Evolutionary conservation across 2,888 invertebrate genomes (phyloP).

Genomic region (Drosophila sordidula): DNA sequence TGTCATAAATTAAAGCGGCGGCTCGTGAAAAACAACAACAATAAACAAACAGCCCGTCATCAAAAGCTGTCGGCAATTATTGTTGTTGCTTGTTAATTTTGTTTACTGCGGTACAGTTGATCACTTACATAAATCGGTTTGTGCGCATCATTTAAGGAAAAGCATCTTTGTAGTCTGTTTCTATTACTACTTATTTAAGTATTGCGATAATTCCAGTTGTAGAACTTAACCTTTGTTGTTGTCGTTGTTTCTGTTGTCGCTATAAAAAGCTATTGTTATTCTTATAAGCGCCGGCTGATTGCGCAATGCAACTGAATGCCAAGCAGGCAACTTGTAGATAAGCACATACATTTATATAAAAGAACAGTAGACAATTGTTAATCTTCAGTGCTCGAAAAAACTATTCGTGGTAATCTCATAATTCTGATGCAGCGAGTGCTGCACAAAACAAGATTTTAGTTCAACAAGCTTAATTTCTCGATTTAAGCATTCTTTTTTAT

Average conservation of each 20-base stretch:
- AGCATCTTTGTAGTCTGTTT: conserved; percentile 17
- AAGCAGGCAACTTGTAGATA: conserved; percentile 5
- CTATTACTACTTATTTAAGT: conserved; percentile 29
- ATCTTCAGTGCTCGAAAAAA: conserved; percentile 1
- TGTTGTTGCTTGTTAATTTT: conserved; percentile 18
- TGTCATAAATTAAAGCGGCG: conserved; percentile 28
- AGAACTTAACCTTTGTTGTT: neutral
- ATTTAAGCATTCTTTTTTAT: neutral
- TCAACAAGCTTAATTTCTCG: neutral
- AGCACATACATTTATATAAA: neutral
- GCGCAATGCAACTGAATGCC: conserved; percentile 28
- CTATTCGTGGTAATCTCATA: neutral
- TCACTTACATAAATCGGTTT: conserved; percentile 43
- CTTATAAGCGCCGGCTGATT: conserved; percentile 6
- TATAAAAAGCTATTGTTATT: conserved; percentile 13
- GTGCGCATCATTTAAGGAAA: conserved; percentile 34
- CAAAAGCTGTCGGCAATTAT: conserved; percentile 23
- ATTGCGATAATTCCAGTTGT: conserved; percentile 16
- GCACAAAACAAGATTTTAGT: neutral
- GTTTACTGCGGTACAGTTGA: conserved; percentile 24
- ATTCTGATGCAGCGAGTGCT: neutral
- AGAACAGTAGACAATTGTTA: conserved; percentile 4
- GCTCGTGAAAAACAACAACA: conserved; percentile 17
- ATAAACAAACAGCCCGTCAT: conserved; percentile 23
- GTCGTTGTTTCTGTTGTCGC: conserved; percentile 4